Percentiles rank a stretch among this genome's conserved stretches.
phyloP scores from a whole-genome alignment of 1,140 invertebrate species.

The Pentalonia nigronervosa region DNA sequence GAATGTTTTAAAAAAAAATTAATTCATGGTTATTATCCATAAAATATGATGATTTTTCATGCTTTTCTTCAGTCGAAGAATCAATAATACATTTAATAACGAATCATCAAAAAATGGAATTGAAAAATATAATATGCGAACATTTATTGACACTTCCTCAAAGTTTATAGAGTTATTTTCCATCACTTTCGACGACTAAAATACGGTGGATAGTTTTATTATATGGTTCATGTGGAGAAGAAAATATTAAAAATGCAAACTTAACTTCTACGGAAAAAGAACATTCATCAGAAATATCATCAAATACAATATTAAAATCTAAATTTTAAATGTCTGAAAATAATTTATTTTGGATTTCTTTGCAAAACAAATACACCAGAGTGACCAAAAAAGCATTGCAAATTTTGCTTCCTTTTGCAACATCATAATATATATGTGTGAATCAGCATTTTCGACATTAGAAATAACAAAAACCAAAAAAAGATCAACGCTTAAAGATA shows the following conservation, averaged over 20 bases:
- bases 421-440: too few species aligned
- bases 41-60: slow-evolving; percentile 1
- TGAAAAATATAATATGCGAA: not conserved
- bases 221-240: too few species aligned
- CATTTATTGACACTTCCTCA: not conserved
- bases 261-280: too few species aligned
- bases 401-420: not conserved
- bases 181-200: too few species aligned
- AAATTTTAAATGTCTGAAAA: not conserved
- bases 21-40: slow-evolving; percentile 13
- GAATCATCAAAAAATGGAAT: not conserved
- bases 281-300: too few species aligned
- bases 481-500: not conserved
- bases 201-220: too few species aligned
- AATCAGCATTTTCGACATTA: too few species aligned
- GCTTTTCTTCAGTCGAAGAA: slow-evolving; percentile 14
- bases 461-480: too few species aligned
- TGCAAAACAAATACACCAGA: not conserved
- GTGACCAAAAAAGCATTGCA: not conserved
- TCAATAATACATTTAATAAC: not conserved
- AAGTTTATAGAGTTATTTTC: too few species aligned
- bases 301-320: not conserved
- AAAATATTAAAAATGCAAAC: too few species aligned
- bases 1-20: slow-evolving; percentile 11
- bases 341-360: slow-evolving; percentile 21